Evolutionary conservation across 92 coral and sea anemone genomes (phyloP).

Genomic region (Galaxea fascicularis): DNA sequence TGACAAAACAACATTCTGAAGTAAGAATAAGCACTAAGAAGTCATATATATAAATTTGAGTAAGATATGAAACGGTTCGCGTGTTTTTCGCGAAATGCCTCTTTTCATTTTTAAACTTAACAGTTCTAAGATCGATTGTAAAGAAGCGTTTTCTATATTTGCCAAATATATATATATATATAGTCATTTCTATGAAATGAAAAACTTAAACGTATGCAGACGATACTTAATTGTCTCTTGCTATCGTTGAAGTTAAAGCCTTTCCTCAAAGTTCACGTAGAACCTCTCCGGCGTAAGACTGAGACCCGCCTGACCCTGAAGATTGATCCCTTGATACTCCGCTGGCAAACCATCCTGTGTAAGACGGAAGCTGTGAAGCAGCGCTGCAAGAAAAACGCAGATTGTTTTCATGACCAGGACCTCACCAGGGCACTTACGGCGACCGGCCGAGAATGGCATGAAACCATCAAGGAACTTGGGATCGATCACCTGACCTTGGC

Average conservation of each 20-base stretch:
- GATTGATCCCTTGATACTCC: slow-evolving; percentile 52
- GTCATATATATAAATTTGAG: no score
- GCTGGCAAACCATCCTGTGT: slow-evolving; percentile 57
- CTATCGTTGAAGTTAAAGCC: slow-evolving; percentile 5
- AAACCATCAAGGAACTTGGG: slow-evolving; percentile 44
- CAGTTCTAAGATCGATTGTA: no score
- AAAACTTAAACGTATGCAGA: no score
- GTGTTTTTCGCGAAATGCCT: no score
- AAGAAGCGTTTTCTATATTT: no score
- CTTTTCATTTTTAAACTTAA: no score
- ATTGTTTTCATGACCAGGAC: slow-evolving; percentile 31
- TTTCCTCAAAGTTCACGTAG: slow-evolving; percentile 41
- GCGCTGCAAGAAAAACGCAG: slow-evolving; percentile 30
- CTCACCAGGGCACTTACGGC: slow-evolving; percentile 63
- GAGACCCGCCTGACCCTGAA: slow-evolving; percentile 40
- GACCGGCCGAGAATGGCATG: slow-evolving; percentile 61
- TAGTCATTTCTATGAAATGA: no score
- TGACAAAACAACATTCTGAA: no score
- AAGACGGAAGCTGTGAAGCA: slow-evolving; percentile 53
- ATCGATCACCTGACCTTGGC: slow-evolving; percentile 46
- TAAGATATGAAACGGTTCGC: no score
- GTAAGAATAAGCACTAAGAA: no score
- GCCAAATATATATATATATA: background rate
- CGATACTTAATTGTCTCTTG: background rate
- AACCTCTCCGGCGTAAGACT: slow-evolving; percentile 25